A percentile compares a stretch with the other conserved stretches of the same genome.
Evolutionary conservation across 2,113 vertebrate genomes (phyloP).

Genomic region (Micronycteris hirsuta): DNA sequence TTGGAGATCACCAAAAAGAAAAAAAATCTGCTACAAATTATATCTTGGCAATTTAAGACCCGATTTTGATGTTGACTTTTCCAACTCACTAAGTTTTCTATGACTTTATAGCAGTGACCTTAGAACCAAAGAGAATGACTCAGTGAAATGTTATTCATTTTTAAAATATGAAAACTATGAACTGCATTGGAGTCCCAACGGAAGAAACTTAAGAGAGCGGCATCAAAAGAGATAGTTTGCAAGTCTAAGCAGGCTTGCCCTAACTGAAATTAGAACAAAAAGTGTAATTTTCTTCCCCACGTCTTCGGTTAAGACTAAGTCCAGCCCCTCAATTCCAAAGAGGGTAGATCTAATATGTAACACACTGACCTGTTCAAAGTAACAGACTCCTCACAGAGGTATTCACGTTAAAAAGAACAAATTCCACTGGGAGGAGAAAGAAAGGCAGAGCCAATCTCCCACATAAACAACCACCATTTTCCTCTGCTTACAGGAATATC

Average conservation of each 20-base stretch:
- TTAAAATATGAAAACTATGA: constrained; percentile 47
- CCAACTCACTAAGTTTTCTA: neutral
- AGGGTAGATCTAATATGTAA: neutral
- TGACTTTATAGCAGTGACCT: constrained; percentile 5
- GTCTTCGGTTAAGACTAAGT: neutral
- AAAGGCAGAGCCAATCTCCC: neutral
- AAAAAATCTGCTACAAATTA: constrained; percentile 1
- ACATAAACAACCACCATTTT: neutral
- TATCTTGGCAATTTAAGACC: constrained; percentile 7
- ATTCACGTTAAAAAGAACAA: neutral
- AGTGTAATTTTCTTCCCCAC: neutral
- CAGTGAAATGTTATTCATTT: constrained; percentile 30
- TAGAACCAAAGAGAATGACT: constrained; percentile 21
- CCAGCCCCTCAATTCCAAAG: neutral
- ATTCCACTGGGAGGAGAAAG: neutral
- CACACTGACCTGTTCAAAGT: neutral
- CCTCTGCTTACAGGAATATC: neutral
- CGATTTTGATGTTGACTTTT: constrained; percentile 19
- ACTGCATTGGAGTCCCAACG: neutral
- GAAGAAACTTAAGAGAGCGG: constrained; percentile 10
- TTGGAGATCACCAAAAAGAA: neutral
- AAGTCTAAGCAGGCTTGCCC: neutral
- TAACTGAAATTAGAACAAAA: constrained; percentile 2
- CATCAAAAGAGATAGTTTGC: neutral
- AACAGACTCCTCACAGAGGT: neutral